Percentiles rank a stretch among this genome's conserved stretches.
phyloP scores from a whole-genome alignment of 2,888 invertebrate genomes.

The Fragum sueziense region DNA sequence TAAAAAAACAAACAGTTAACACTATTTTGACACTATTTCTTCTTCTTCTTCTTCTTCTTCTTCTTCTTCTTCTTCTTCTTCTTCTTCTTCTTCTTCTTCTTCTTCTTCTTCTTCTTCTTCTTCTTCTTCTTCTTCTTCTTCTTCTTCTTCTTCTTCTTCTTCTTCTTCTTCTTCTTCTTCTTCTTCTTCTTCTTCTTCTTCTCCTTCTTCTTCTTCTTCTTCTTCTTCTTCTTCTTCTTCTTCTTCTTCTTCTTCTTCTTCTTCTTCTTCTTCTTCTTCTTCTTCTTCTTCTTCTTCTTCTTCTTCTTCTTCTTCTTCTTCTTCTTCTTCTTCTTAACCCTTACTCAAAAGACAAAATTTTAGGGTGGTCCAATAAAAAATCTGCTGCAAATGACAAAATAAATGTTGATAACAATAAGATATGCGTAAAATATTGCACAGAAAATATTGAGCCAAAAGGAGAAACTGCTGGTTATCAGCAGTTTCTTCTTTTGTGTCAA shows the following conservation, averaged over 20 bases:
- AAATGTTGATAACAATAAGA: too few species aligned
- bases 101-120: not conserved
- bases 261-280: not conserved
- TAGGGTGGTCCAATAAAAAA: too few species aligned
- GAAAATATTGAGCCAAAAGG: too few species aligned
- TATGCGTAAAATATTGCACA: too few species aligned
- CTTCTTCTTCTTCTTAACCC: too few species aligned
- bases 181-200: not conserved
- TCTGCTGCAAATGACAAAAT: too few species aligned
- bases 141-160: not conserved
- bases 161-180: not conserved
- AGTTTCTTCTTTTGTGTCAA: too few species aligned
- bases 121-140: not conserved
- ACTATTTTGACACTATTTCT: not conserved
- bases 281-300: not conserved
- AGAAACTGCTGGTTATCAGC: too few species aligned
- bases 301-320: too few species aligned
- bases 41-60: not conserved
- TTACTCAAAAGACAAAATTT: too few species aligned
- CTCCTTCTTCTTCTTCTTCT: not conserved
- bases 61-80: not conserved
- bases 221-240: not conserved
- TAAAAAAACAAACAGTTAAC: too few species aligned
- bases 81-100: not conserved
- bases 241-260: not conserved